Evolutionary conservation across 2,113 vertebrate species (phyloP).

Genomic region (Sebastes fasciatus): DNA sequence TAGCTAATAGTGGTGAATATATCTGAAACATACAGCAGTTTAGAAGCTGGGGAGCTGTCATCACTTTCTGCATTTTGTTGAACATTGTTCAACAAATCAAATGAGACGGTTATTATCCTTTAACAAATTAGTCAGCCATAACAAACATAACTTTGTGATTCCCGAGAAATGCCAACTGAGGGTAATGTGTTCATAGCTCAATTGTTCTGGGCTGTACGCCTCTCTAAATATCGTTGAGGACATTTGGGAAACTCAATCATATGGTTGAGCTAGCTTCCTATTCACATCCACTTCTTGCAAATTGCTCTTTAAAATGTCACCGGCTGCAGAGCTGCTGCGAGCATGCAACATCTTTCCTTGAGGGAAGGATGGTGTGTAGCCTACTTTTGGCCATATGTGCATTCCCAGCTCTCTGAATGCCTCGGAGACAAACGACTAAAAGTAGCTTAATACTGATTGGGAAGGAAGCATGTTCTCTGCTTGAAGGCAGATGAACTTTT

Average conservation of each 20-base stretch:
- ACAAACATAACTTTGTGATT: slow-evolving; percentile 17
- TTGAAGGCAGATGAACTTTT: slow-evolving; percentile 3
- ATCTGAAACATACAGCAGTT: background rate
- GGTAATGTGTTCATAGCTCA: slow-evolving; percentile 37
- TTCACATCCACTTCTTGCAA: slow-evolving; percentile 59
- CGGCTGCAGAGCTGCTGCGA: slow-evolving; percentile 36
- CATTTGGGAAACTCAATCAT: slow-evolving; percentile 64
- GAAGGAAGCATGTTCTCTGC: slow-evolving; percentile 28
- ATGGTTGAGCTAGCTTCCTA: slow-evolving; percentile 60
- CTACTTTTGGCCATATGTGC: slow-evolving; percentile 28
- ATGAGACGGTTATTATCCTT: slow-evolving; percentile 13
- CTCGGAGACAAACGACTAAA: slow-evolving; percentile 8
- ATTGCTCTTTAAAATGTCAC: slow-evolving; percentile 74
- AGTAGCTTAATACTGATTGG: slow-evolving; percentile 7
- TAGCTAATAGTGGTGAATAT: no score
- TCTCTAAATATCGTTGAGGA: slow-evolving; percentile 51
- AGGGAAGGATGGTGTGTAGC: slow-evolving; percentile 22
- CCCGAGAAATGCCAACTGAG: slow-evolving; percentile 24
- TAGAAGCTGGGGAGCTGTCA: background rate
- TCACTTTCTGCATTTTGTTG: background rate
- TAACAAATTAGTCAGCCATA: slow-evolving; percentile 27
- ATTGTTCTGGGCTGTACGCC: slow-evolving; percentile 12
- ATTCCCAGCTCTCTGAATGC: slow-evolving; percentile 21
- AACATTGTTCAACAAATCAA: slow-evolving; percentile 5
- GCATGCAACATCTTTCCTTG: slow-evolving; percentile 33